Evolutionary conservation across 2,113 vertebrate genomes (phyloP), one percentile per base, ranked within the genome.

Genomic region (Mustela nigripes): DNA sequence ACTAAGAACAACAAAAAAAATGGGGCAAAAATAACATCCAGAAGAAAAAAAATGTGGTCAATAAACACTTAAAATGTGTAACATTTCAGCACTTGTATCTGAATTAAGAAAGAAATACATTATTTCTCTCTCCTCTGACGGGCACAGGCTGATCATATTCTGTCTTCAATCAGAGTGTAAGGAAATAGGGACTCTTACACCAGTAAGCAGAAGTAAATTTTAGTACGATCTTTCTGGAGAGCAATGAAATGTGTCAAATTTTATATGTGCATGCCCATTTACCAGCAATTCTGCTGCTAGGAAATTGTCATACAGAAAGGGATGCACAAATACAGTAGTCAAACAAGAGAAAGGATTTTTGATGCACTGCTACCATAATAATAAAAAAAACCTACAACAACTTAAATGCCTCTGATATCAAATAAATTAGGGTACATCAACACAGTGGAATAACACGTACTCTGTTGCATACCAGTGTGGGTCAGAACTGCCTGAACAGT

Each of bases 51-150:
- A 12, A 18, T 69, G 39, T 21, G 39, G 28, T 45, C 63, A 31
- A 81, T 86, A 91, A 92, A 81, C 28, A 95, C 33, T 84, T 56
- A 84, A 95, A 87, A 92, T 71, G 74, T 18, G 1, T 82, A 80
- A 67, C 31, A 22, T 36, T 36, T 36, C 36, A 36, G 10, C 89
- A 88, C 83, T 48, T 15, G 58, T 39, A 81, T 60, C 81, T 45
- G 67, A 93, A 18, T 31, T 31, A 11, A 80, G 56, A 82, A 26
- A 48, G 90, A 95, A 86, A 85, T 33, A 60, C 0, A 58, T 48
- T 24, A 48, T 65, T 50, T 7, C 4, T 71, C 15, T 94, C 69
- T 24, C 83, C 14, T 48, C 14, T 69, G 67, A 80, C 36, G 18
- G 45, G 28, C 16, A 56, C 83, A 79, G 15, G 62, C 42, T n/a